Evolutionary conservation across 1,140 invertebrate species (phyloP).

Genomic region (Episyrphus balteatus): DNA sequence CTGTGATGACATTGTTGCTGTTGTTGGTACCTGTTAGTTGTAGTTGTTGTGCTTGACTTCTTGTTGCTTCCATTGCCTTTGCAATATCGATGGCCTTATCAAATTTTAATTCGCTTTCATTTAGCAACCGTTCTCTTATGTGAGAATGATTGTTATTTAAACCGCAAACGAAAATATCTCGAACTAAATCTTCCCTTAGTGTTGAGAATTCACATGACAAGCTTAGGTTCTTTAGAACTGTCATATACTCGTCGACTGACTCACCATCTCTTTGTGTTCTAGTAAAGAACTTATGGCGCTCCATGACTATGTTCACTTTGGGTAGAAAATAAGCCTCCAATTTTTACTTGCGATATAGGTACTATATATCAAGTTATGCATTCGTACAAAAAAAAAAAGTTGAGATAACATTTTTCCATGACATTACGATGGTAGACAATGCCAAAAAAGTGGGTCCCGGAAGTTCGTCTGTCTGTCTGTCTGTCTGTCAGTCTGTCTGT

Average conservation of each 20-base stretch:
- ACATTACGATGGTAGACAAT: no score
- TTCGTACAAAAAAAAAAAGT: no score
- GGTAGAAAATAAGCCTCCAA: slow-evolving; percentile 13
- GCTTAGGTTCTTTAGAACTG: slow-evolving; percentile 13
- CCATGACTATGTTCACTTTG: slow-evolving; percentile 15
- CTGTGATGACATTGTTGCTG: background rate
- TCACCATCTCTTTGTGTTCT: slow-evolving; percentile 12
- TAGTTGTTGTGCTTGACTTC: background rate
- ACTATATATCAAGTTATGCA: no score
- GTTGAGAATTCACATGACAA: slow-evolving; percentile 13
- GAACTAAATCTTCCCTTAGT: slow-evolving; percentile 11
- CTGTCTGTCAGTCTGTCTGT: slow-evolving; percentile 13
- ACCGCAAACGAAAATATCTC: slow-evolving; percentile 11
- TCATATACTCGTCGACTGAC: slow-evolving; percentile 13
- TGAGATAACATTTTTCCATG: slow-evolving; percentile 7
- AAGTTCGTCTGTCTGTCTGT: slow-evolving; percentile 2
- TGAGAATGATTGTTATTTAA: no score
- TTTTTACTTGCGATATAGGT: no score
- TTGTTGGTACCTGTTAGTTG: background rate
- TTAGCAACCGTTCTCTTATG: no score
- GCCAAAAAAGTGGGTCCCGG: no score
- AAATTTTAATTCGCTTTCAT: slow-evolving; percentile 13
- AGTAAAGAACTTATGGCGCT: no score
- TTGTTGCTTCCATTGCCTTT: slow-evolving; percentile 8
- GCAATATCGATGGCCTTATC: slow-evolving; percentile 13